Base-by-base conservation (phyloP, 2,888 invertebrate genomes). In the Lumbricus terrestris region DNA sequence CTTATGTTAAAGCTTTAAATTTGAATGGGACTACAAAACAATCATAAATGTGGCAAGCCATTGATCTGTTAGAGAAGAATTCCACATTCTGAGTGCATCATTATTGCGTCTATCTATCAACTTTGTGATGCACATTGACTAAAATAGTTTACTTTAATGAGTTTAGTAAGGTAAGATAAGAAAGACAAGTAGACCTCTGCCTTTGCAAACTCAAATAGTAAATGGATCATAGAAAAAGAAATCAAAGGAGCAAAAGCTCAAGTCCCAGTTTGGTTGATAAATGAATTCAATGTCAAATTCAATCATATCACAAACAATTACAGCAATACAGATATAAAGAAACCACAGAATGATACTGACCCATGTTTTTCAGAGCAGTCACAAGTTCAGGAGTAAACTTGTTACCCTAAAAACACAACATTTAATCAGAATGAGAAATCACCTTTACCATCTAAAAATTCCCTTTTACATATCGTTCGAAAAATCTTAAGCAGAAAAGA, bases 321-420 rank as follows among this genome's bases (percentile, higher is more conserved):
- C 34, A 90, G 29, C 20, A 34, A 23, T 42, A 37, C 11, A 83
- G 29, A 83, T 11, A 29, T 37, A 88, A 29, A 88, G 69, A 29
- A 69, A 69, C n/a, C n/a, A n/a, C 0, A 11, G 0, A n/a, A n/a
- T n/a, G 23, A 88, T 16, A 91, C 92, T 91, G 92, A 94, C 94
- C 94, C 90, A 92, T 92, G 38, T 92, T 91, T 91, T 93, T 94
- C 42, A 95, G 93, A 90, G 94, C 94, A 35, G 89, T 96, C 11
- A 97, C 95, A 29, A 98, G 95, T 92, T 96, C 96, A 42, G 96
- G 96, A 93, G 97, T 96, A 94, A 97, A 98, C 16, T 94, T 92
- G 89, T 92, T 92, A 85, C 95, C 95, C 94, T 95, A 91, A 37
- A 93, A 92, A 40, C 90, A 34, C 38, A 88, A 88, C 88, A 83